Evolutionary conservation across 2,888 invertebrate species (phyloP).

Genomic region (Taenaris catops): DNA sequence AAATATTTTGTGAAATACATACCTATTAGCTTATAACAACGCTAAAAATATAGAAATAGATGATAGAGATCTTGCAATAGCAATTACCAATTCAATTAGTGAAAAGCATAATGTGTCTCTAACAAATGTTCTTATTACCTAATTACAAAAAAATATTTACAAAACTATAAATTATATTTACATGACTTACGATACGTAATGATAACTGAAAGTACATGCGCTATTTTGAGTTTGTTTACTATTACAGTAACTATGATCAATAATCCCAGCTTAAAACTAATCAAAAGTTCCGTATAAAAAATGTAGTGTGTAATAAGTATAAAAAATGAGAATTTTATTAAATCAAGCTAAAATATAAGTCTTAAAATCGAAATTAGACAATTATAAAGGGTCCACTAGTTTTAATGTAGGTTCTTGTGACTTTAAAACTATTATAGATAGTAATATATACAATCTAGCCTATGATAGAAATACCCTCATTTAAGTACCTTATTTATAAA

Average conservation of each 20-base stretch:
- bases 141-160: slow-evolving; percentile 39
- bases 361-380: too few relatives aligned
- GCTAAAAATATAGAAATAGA: slow-evolving; percentile 9
- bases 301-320: background rate
- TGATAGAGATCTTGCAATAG: slow-evolving; percentile 15
- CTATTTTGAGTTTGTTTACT: too few relatives aligned
- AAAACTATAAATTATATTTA: slow-evolving; percentile 40
- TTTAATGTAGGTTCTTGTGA: too few relatives aligned
- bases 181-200: slow-evolving; percentile 23
- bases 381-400: too few relatives aligned
- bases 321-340: too few relatives aligned
- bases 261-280: too few relatives aligned
- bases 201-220: too few relatives aligned
- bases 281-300: too few relatives aligned
- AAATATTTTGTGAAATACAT: background rate
- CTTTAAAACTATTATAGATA: slow-evolving; percentile 24
- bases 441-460: slow-evolving; percentile 50
- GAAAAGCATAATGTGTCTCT: slow-evolving; percentile 15
- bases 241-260: too few relatives aligned
- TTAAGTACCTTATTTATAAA: slow-evolving; percentile 45
- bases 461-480: slow-evolving; percentile 62
- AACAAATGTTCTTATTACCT: slow-evolving; percentile 20
- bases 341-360: too few relatives aligned
- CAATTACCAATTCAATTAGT: slow-evolving; percentile 11
- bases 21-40: slow-evolving; percentile 4